Evolutionary conservation across 2,888 invertebrate genomes (phyloP), one percentile per base, ranked within the genome.

Genomic region (Holacanthella duospinosa): DNA sequence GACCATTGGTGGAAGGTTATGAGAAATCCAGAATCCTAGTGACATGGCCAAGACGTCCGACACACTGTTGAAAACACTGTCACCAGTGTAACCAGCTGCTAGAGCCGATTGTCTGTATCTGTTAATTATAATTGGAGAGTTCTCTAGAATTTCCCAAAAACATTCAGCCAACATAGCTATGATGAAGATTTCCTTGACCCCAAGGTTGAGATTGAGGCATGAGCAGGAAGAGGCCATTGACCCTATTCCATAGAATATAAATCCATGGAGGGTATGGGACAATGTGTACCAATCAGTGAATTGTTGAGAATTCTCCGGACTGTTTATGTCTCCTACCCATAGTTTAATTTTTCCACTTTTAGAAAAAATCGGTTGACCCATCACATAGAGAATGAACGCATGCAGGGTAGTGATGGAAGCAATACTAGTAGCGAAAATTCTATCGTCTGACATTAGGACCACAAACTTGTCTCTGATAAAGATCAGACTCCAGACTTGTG

Each of bases 211-310:
- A 21, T 16, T 48, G 4, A 9, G 16, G 21, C 21, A n/a, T n/a
- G n/a, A n/a, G n/a, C n/a, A n/a, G n/a, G n/a, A n/a, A n/a, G n/a
- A n/a, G n/a, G n/a, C n/a, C n/a, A n/a, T n/a, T n/a, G n/a, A n/a
- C 21, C 48, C 48, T 16, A 61, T 2, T 3, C 2, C 27, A 43
- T 55, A 61, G 28, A 61, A 48, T 21, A 61, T 54, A 26, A 61
- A 43, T 29, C 61, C 61, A 29, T 61, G 61, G 25, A 61, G 19
- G 25, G 55, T 29, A 21, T 61, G 61, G 25, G 29, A 36, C 36
- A 61, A 61, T 24, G 61, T 61, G 61, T 61, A 61, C 61, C 61
- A 61, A 29, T 61, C 61, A n/a, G 55, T 21, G 12, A 61, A 21
- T 12, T 61, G 61, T 26, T 61, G 61, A 2, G 61, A 61, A 29